A percentile compares a stretch with the other conserved stretches of the same genome.
Evolutionary conservation across 1,140 invertebrate species (phyloP).

Genomic region (Scaptomyza pallida): DNA sequence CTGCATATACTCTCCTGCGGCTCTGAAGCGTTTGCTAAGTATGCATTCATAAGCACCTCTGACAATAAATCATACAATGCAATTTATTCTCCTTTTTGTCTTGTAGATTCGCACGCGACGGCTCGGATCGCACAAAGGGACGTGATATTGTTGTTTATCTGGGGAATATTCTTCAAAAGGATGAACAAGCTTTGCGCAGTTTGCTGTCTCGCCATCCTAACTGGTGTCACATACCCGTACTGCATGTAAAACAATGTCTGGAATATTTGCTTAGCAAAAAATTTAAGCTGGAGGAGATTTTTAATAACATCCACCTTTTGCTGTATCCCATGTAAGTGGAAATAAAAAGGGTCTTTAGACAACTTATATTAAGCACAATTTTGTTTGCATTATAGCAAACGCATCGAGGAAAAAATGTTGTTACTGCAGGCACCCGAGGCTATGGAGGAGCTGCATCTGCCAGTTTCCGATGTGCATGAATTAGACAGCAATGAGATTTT

Average conservation of each 20-base stretch:
- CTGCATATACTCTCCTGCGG: constrained; percentile 85
- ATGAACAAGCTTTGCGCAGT: constrained; percentile 72
- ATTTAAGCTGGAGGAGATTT: constrained; percentile 85
- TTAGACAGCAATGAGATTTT: constrained; percentile 70
- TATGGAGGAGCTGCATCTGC: constrained; percentile 66
- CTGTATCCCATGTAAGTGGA: constrained; percentile 85
- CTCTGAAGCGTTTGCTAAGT: constrained; percentile 85
- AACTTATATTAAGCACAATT: not conserved
- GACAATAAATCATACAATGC: not conserved
- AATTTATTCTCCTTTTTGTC: not conserved
- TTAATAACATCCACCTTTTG: constrained; percentile 85
- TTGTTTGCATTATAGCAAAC: constrained; percentile 49
- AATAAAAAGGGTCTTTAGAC: not conserved
- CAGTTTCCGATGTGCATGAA: constrained; percentile 33
- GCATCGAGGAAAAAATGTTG: constrained; percentile 75
- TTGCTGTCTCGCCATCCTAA: constrained; percentile 85
- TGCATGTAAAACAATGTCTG: constrained; percentile 85
- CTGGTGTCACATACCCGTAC: constrained; percentile 85
- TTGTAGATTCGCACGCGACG: constrained; percentile 85
- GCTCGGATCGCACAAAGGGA: constrained; percentile 86
- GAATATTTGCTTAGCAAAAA: constrained; percentile 83
- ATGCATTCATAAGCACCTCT: constrained; percentile 27
- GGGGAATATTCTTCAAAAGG: constrained; percentile 61
- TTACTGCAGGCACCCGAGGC: constrained; percentile 55
- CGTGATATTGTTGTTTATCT: constrained; percentile 85